Percentiles rank a stretch among this genome's conserved stretches.
Conservation (phyloP, 2,797 vertebrate species). For the Antennarius maculatus region DNA sequence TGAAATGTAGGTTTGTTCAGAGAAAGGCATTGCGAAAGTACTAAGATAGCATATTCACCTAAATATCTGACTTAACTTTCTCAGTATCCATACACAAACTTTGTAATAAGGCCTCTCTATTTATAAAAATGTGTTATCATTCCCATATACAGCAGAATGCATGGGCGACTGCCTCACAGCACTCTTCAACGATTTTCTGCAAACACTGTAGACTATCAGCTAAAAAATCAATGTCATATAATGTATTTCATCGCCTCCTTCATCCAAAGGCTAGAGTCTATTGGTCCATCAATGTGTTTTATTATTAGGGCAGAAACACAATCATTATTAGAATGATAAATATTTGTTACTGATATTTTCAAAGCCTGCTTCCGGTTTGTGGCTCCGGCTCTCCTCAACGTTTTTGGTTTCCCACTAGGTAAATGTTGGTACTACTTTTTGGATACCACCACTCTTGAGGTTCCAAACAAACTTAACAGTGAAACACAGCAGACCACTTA, state of each 20-base stretch:
- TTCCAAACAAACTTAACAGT: too few relatives aligned
- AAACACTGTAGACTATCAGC: too few relatives aligned
- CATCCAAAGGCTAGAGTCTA: background rate
- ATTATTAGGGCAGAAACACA: too few relatives aligned
- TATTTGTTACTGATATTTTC: too few relatives aligned
- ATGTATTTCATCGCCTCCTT: background rate
- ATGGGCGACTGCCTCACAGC: background rate
- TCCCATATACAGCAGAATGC: background rate
- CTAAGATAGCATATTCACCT: background rate
- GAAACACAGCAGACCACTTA: too few relatives aligned
- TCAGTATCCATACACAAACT: background rate
- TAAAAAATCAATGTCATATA: background rate
- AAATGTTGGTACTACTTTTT: too few relatives aligned
- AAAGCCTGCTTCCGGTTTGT: too few relatives aligned
- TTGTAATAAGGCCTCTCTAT: background rate
- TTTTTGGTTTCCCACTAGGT: too few relatives aligned
- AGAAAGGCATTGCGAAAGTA: background rate
- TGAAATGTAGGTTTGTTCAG: constrained; percentile 1
- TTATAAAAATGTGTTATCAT: background rate
- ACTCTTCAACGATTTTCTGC: background rate
- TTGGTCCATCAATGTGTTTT: too few relatives aligned
- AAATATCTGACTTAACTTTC: background rate
- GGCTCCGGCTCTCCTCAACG: too few relatives aligned
- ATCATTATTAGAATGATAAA: too few relatives aligned
- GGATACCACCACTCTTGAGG: too few relatives aligned